phyloP scores from a whole-genome alignment of 2,888 invertebrate species.

The Apomyelois bistriatella region DNA sequence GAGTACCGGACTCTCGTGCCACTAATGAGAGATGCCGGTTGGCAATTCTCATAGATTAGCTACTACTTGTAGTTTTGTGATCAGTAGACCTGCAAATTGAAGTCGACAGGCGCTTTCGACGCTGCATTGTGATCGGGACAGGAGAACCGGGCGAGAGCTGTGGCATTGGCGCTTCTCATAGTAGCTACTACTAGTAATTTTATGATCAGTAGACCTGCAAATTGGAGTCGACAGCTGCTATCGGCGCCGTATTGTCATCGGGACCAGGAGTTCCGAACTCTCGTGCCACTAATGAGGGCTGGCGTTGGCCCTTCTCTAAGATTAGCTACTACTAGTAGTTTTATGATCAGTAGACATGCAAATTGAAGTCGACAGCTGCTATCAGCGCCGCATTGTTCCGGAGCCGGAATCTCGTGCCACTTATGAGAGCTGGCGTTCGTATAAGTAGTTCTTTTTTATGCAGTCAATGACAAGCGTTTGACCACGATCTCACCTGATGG shows the following conservation, averaged over 20 bases:
- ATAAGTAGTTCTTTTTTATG: too few relatives aligned
- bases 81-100: background rate
- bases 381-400: background rate
- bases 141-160: background rate
- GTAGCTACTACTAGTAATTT: background rate
- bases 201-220: too few relatives aligned
- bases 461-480: too few relatives aligned
- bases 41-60: background rate
- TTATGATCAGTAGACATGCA: too few relatives aligned
- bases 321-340: background rate
- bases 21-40: background rate
- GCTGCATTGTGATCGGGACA: background rate
- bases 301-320: background rate
- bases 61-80: background rate
- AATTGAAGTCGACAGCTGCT: too few relatives aligned
- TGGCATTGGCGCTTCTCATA: background rate
- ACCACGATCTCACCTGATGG: too few relatives aligned
- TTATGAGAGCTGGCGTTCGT: background rate
- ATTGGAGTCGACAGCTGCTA: too few relatives aligned
- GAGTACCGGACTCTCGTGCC: background rate
- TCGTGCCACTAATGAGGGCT: background rate
- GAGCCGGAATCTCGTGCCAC: background rate
- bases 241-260: background rate
- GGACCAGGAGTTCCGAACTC: background rate
- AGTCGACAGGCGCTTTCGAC: background rate